These are phyloP conservation scores for Nipponia nippon DNA, from an alignment of 2,113 vertebrate genomes.

Conservation along the genomic window DNA sequence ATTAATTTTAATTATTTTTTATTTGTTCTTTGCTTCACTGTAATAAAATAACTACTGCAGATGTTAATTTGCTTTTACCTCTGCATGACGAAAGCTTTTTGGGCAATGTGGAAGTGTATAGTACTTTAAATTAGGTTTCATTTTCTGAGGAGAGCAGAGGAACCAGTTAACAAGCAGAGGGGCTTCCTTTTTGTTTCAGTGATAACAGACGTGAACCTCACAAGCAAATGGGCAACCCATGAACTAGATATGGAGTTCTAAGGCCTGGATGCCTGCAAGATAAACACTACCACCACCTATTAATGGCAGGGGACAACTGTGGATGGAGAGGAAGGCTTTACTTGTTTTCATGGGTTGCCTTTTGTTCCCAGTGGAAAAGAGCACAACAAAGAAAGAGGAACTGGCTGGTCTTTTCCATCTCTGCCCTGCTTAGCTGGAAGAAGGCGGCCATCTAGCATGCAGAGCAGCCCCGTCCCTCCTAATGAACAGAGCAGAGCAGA, in stretches of 20 bases:
- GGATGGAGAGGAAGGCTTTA: not conserved
- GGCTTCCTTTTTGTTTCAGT: not conserved
- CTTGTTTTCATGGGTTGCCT: not conserved
- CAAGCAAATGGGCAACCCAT: not conserved
- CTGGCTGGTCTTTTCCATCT: not conserved
- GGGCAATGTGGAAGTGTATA: not conserved
- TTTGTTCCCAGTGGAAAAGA: not conserved
- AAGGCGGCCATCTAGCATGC: rapidly evolving
- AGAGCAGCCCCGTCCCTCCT: not conserved
- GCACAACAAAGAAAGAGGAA: not conserved
- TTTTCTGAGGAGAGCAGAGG: not conserved
- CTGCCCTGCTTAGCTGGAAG: not conserved
- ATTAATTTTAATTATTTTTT: not conserved
- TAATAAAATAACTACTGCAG: not conserved
- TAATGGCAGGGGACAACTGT: not conserved
- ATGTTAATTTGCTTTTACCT: not conserved
- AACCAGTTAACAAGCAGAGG: not conserved
- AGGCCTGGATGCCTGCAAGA: not conserved
- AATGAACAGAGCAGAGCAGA: not conserved
- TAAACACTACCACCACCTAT: not conserved
- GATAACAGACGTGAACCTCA: not conserved
- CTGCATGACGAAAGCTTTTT: not conserved
- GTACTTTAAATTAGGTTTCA: not conserved
- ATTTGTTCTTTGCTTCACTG: not conserved
- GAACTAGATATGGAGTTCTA: not conserved